phyloP scores from a whole-genome alignment of 2,113 vertebrate genomes.

The Charina bottae region DNA sequence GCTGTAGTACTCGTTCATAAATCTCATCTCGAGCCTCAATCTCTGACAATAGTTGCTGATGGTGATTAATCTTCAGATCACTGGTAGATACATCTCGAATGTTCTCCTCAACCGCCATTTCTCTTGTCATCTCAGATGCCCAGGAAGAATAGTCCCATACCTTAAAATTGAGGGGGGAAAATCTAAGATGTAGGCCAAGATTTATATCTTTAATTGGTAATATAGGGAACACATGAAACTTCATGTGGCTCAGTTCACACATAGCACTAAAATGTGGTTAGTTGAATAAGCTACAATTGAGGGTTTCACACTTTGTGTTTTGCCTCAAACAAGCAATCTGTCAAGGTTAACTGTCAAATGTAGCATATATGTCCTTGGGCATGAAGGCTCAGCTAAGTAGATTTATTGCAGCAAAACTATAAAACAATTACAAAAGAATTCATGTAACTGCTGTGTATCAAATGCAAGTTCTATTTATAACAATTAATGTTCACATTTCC shows the following conservation, averaged over 20 bases:
- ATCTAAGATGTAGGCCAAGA: constrained; percentile 2
- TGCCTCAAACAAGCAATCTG: not conserved
- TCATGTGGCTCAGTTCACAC: not conserved
- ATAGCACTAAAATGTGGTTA: not conserved
- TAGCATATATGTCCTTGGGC: not conserved
- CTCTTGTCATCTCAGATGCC: constrained; percentile 75
- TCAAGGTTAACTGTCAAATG: not conserved
- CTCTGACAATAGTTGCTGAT: constrained; percentile 82
- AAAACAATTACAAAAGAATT: not conserved
- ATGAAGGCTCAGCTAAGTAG: not conserved
- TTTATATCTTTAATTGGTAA: constrained; percentile 6
- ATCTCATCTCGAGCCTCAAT: constrained; percentile 79
- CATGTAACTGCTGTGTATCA: not conserved
- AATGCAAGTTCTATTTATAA: not conserved
- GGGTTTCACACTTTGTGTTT: not conserved
- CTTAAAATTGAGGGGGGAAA: constrained; percentile 53
- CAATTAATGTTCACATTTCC: not conserved
- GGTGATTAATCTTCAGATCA: constrained; percentile 75
- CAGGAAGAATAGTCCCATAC: constrained; percentile 82
- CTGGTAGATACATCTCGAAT: constrained; percentile 76
- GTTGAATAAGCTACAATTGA: not conserved
- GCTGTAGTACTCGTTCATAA: constrained; percentile 65
- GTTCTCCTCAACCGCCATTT: constrained; percentile 79
- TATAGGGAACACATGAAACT: not conserved
- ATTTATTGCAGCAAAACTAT: not conserved